Percentiles rank a stretch among this genome's conserved stretches.
phyloP scores from a whole-genome alignment of 2,888 invertebrate genomes.

The Hypsopygia costalis region DNA sequence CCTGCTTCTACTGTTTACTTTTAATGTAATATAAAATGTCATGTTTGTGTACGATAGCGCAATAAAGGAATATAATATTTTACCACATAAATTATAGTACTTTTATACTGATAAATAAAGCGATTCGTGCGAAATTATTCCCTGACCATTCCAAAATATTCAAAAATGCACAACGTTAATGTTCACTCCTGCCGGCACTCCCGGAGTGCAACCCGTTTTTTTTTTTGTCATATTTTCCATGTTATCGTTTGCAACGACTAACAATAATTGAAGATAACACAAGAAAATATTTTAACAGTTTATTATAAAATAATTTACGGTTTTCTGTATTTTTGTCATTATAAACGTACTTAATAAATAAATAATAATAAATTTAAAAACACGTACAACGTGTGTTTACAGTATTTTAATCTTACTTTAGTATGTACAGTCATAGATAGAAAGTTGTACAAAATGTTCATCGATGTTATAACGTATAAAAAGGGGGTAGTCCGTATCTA shows the following conservation, averaged over 20 bases:
- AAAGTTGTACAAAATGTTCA: conserved; percentile 61
- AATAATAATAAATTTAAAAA: conserved; percentile 72
- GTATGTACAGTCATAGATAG: conserved; percentile 74
- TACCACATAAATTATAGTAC: no score
- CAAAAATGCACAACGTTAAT: no score
- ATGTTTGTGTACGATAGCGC: no score
- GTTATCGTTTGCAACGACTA: conserved; percentile 13
- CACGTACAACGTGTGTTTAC: conserved; percentile 78
- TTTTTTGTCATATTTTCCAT: neutral
- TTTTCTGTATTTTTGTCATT: conserved; percentile 68
- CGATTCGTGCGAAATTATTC: no score
- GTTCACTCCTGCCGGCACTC: no score
- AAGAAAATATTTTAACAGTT: conserved; percentile 63
- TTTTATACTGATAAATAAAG: no score
- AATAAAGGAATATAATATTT: no score
- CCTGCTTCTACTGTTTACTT: no score
- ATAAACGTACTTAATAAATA: conserved; percentile 76
- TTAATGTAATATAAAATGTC: no score
- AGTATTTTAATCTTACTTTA: conserved; percentile 76
- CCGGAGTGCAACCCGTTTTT: no score
- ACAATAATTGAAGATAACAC: conserved; percentile 47
- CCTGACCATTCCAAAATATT: no score
- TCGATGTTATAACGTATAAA: conserved; percentile 64
- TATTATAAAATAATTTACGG: conserved; percentile 77
- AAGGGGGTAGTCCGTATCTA: conserved; percentile 67